Conservation (phyloP, 2,113 vertebrate genomes). For the Strigops habroptila region DNA sequence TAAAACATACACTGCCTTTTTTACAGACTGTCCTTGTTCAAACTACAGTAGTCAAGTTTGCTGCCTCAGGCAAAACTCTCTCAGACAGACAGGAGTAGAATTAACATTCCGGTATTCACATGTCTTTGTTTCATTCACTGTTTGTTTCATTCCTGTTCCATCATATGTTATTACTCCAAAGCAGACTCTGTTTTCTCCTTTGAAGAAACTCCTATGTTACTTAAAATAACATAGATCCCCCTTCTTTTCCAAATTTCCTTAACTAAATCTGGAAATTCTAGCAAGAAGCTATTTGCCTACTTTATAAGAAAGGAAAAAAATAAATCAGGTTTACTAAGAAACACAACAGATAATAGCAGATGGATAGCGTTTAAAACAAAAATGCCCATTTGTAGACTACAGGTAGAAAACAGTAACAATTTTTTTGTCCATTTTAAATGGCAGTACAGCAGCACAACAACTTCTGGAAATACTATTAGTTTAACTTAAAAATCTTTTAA, state of each 20-base stretch:
- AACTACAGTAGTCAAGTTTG: background rate
- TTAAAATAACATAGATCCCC: background rate
- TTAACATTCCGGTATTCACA: background rate
- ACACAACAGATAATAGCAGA: background rate
- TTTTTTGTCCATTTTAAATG: background rate
- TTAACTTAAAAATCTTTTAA: background rate
- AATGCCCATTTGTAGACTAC: background rate
- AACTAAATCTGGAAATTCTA: background rate
- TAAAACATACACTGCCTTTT: background rate
- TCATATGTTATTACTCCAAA: background rate
- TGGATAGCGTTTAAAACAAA: background rate
- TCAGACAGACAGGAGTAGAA: background rate
- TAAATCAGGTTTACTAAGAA: background rate
- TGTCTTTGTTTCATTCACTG: background rate
- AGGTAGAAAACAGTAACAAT: background rate
- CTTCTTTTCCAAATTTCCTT: background rate
- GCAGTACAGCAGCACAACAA: background rate
- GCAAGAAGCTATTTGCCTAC: background rate
- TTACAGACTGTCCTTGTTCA: background rate
- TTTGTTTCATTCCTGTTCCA: background rate
- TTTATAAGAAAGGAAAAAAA: background rate
- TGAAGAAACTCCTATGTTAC: background rate
- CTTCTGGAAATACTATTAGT: background rate
- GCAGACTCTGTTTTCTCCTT: background rate
- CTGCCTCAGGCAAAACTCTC: background rate